Conservation (phyloP, 2,888 invertebrate species). For the Plebejus argus region DNA sequence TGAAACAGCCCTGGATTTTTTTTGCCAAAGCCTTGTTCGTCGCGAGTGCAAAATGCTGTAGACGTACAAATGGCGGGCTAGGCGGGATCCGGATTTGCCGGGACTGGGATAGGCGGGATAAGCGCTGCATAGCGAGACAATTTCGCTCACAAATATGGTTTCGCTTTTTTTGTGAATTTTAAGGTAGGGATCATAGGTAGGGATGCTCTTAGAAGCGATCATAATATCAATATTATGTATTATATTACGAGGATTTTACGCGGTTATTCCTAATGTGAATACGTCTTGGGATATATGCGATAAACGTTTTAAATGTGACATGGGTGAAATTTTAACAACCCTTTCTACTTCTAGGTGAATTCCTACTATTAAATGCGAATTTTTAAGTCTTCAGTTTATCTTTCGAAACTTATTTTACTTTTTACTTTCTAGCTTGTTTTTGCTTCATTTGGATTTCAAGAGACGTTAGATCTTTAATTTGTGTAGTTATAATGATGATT, state of each 20-base stretch:
- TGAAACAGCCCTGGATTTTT: conserved; percentile 45
- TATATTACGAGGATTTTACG: too few species aligned
- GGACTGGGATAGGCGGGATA: conserved; percentile 49
- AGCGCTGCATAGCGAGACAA: conserved; percentile 48
- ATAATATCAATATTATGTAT: too few species aligned
- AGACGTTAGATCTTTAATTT: too few species aligned
- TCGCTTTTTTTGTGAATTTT: background rate
- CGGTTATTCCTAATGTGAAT: too few species aligned
- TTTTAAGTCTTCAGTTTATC: too few species aligned
- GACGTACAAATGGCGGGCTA: conserved; percentile 63
- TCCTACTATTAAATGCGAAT: too few species aligned
- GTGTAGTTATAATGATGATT: too few species aligned
- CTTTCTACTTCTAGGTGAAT: too few species aligned
- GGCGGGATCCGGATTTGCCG: conserved; percentile 68
- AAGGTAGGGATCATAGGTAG: background rate
- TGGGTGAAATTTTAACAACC: too few species aligned
- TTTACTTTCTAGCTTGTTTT: background rate
- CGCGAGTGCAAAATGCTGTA: conserved; percentile 73
- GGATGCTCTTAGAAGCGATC: too few species aligned
- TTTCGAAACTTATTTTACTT: background rate
- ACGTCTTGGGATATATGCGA: too few species aligned
- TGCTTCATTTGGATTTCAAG: background rate
- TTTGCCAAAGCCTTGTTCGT: conserved; percentile 46
- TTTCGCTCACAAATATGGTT: conserved; percentile 32
- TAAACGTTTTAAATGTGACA: too few species aligned